These are phyloP conservation scores for Mesoligia furuncula DNA, from an alignment of 2,888 invertebrate species.

Conservation along the genomic window DNA sequence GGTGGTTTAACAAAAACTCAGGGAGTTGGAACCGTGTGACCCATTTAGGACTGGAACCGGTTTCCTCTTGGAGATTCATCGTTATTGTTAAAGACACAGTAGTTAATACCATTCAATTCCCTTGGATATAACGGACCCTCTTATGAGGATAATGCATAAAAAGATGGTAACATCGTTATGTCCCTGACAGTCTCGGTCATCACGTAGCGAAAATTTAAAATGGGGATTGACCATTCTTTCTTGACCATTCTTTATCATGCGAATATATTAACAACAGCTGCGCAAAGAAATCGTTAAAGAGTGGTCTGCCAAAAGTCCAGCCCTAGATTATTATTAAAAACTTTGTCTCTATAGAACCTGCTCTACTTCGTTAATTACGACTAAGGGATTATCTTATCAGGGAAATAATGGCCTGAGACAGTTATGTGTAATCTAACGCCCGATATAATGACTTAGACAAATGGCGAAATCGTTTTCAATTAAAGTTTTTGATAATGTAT, in stretches of 20 bases:
- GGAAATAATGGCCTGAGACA: conserved; percentile 74
- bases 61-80: conserved; percentile 87
- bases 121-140: conserved; percentile 86
- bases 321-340: conserved; percentile 66
- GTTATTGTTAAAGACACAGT: conserved; percentile 87
- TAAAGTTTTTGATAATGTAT: conserved; percentile 88
- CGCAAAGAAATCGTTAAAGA: conserved; percentile 75
- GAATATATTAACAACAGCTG: conserved; percentile 79
- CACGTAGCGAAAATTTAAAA: conserved; percentile 82
- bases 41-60: conserved; percentile 89
- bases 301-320: conserved; percentile 74
- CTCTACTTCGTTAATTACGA: conserved; percentile 70
- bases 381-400: conserved; percentile 74
- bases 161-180: conserved; percentile 86
- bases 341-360: conserved; percentile 47
- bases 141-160: conserved; percentile 86
- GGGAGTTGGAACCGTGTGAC: conserved; percentile 89
- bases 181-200: conserved; percentile 81
- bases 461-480: conserved; percentile 88
- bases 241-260: conserved; percentile 84
- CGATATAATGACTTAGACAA: conserved; percentile 82
- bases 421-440: conserved; percentile 77
- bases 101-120: conserved; percentile 88
- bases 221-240: conserved; percentile 85
- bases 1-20: conserved; percentile 83